Evolutionary conservation across 2,888 invertebrate species (phyloP), one percentile per base, ranked within the genome.

Genomic region (Empis stercorea): DNA sequence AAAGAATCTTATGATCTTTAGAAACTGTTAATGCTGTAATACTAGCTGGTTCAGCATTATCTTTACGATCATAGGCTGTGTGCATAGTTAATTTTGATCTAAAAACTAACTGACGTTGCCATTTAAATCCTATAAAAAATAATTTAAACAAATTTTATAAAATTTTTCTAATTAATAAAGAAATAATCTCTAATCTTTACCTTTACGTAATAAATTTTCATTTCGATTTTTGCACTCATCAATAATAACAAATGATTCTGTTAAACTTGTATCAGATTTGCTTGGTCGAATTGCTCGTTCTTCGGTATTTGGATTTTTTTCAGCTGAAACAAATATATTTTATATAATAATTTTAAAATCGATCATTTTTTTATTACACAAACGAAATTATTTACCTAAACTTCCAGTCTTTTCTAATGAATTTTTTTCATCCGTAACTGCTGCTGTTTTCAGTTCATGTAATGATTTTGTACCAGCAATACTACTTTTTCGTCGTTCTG

Each of bases 11-110:
- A 41, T 78, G 78, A 61, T 70, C 71, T 79, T 82, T 87, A 39
- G 96, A 95, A 46, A 96, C 87, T 39, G 91, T 87, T 27, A 97
- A 75, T 42, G 94, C 86, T 17, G 96, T 96, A 54, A 99, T 88
- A 52, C 95, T 88, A 30, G 97, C 96, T 49, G 97, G 97, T 66
- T 93, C 88, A 1, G 88, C 83, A 74, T 99, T 99, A 72, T 97
- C 96, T 62, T 93, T 91, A 38, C 96, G 78, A 72, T 95, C 94
- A 70, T 87, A 94, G 48, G 94, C 93, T 47, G 94, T 95, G 68
- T 95, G 94, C 95, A 96, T 95, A 13, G 95, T 96, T 56, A 97
- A 72, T 73, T 95, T 94, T 63, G 92, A 93, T 61, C 94, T 80
- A 64, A 94, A 88, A 50, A 93, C 83, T 55, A 96, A 73, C 61